Evolutionary conservation across 2,113 vertebrate genomes (phyloP).

Genomic region (Picathartes gymnocephalus): DNA sequence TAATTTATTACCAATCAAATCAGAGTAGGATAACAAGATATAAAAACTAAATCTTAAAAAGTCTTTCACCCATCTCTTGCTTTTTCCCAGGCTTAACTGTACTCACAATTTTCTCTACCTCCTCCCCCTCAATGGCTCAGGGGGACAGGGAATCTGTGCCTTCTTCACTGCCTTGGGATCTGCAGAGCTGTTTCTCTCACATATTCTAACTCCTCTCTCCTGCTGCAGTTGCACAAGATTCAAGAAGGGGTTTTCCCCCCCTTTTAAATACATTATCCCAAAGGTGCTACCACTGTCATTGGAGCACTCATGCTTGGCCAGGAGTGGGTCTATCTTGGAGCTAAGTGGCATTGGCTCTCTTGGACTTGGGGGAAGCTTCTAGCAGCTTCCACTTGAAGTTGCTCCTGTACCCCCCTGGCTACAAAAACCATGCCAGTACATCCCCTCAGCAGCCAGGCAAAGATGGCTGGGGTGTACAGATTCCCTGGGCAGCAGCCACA

Average conservation of each 20-base stretch:
- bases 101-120: background rate
- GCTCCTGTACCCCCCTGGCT: background rate
- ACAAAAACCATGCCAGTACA: accelerated
- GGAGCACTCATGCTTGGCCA: background rate
- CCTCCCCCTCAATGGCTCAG: background rate
- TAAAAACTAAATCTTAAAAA: background rate
- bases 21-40: background rate
- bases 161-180: background rate
- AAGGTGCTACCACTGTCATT: accelerated
- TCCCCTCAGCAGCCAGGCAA: background rate
- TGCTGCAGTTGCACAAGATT: background rate
- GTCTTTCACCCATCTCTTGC: background rate
- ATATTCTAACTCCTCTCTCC: background rate
- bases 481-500: background rate
- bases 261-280: background rate
- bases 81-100: background rate
- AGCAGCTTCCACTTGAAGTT: background rate
- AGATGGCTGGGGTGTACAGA: background rate
- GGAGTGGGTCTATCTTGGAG: background rate
- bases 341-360: background rate
- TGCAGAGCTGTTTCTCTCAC: background rate
- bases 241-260: background rate
- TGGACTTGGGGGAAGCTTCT: background rate
- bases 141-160: background rate
- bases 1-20: background rate